phyloP scores from a whole-genome alignment of 2,797 vertebrate genomes.

The Lycodopsis pacificus region DNA sequence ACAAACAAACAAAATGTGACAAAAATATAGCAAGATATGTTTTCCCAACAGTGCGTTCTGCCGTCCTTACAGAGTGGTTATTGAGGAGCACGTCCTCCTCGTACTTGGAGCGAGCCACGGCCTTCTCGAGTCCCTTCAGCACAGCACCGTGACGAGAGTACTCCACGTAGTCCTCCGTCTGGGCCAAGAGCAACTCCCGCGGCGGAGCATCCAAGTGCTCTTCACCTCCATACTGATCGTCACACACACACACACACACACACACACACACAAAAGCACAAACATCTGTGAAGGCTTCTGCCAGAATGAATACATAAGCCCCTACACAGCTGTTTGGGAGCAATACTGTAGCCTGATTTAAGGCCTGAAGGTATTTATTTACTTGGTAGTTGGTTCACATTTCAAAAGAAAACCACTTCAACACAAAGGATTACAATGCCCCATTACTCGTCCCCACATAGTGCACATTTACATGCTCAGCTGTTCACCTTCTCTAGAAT shows the following conservation, averaged over 20 bases:
- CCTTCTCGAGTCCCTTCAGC: slow-evolving; percentile 96
- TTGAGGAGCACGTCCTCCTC: slow-evolving; percentile 96
- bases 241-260: slow-evolving; percentile 30
- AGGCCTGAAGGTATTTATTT: neutral
- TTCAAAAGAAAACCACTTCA: neutral
- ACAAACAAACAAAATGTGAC: neutral
- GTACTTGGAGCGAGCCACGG: slow-evolving; percentile 94
- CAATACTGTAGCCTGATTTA: neutral
- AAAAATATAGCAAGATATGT: neutral
- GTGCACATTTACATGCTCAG: neutral
- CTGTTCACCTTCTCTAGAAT: slow-evolving; percentile 92
- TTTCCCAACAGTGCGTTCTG: neutral
- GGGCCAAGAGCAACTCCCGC: slow-evolving; percentile 92
- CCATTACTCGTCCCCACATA: neutral
- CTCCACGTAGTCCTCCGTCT: slow-evolving; percentile 97
- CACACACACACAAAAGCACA: slow-evolving; percentile 30
- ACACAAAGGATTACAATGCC: neutral
- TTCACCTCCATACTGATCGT: slow-evolving; percentile 93
- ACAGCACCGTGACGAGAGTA: slow-evolving; percentile 97
- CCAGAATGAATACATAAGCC: neutral
- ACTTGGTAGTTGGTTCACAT: neutral
- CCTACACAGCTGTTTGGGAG: neutral
- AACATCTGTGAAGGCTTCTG: neutral
- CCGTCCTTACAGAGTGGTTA: slow-evolving; percentile 90
- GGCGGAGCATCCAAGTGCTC: slow-evolving; percentile 94